These are phyloP conservation scores for Passer domesticus DNA, from an alignment of 2,113 vertebrate genomes.

Conservation along the genomic window DNA sequence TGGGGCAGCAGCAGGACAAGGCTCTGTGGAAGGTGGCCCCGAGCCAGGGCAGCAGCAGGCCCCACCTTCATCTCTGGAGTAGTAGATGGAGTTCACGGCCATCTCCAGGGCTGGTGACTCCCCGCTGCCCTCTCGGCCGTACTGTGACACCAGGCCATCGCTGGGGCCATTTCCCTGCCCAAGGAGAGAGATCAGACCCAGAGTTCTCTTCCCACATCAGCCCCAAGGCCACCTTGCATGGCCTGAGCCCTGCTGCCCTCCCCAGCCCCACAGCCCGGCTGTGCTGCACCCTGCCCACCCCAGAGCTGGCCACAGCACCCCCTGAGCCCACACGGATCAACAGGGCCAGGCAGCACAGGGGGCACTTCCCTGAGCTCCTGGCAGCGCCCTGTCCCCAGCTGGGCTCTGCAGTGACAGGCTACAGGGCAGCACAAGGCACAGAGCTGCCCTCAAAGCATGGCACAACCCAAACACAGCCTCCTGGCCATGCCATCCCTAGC, in stretches of 20 bases:
- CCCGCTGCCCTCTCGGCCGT: background rate
- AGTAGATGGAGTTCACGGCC: constrained; percentile 95
- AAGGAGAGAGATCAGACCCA: background rate
- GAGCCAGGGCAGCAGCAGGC: background rate
- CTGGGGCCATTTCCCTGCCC: constrained; percentile 57
- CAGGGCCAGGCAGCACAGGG: background rate
- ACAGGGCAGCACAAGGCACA: no score
- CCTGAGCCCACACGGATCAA: fast-evolving
- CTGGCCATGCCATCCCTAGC: fast-evolving
- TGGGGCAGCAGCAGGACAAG: background rate
- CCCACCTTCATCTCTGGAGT: constrained; percentile 88
- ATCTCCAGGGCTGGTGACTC: constrained; percentile 79
- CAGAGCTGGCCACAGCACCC: fast-evolving
- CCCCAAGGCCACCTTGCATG: fast-evolving
- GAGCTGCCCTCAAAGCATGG: background rate
- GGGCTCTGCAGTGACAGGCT: background rate
- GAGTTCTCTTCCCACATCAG: background rate
- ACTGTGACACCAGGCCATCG: background rate
- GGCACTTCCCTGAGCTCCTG: background rate
- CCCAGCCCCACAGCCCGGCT: background rate
- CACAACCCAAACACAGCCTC: background rate
- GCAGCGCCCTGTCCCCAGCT: background rate
- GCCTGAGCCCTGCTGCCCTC: background rate
- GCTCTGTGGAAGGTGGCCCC: fast-evolving
- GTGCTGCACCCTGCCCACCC: background rate